Percentiles rank a stretch among this genome's conserved stretches.
Conservation (phyloP, 2,113 vertebrate species). For the Corythaixoides concolor region DNA sequence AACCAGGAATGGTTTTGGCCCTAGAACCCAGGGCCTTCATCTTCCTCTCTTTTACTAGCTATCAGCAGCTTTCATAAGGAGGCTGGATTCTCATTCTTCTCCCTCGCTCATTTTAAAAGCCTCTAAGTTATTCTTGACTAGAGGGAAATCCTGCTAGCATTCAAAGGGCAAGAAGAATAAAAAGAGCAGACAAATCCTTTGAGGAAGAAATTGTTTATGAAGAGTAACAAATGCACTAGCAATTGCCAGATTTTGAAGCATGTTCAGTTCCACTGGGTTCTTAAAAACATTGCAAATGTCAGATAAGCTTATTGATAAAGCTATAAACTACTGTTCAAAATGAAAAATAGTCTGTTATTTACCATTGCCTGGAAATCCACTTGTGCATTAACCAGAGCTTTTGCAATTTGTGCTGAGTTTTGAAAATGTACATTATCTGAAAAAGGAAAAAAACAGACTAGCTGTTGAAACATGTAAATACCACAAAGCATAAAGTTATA, state of each 20-base stretch:
- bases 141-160: not conserved
- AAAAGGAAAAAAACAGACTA: conserved; percentile 62
- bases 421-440: conserved; percentile 99
- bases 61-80: not conserved
- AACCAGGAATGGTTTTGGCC: not conserved
- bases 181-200: not conserved
- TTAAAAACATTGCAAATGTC: conserved; percentile 9
- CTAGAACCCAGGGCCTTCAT: not conserved
- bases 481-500: conserved; percentile 65
- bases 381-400: conserved; percentile 91
- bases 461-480: conserved; percentile 60
- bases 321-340: not conserved
- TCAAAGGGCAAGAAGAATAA: not conserved
- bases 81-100: not conserved
- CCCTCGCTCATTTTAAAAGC: not conserved
- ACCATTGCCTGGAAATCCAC: conserved; percentile 98
- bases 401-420: conserved; percentile 97
- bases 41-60: not conserved
- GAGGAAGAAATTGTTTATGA: not conserved
- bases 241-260: conserved; percentile 2
- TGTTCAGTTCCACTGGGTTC: not conserved
- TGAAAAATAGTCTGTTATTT: conserved; percentile 57
- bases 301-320: conserved; percentile 14
- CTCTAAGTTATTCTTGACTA: not conserved
- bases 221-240: not conserved